Evolutionary conservation across 2,888 invertebrate genomes (phyloP).

Genomic region (Drosophila maculinotata): DNA sequence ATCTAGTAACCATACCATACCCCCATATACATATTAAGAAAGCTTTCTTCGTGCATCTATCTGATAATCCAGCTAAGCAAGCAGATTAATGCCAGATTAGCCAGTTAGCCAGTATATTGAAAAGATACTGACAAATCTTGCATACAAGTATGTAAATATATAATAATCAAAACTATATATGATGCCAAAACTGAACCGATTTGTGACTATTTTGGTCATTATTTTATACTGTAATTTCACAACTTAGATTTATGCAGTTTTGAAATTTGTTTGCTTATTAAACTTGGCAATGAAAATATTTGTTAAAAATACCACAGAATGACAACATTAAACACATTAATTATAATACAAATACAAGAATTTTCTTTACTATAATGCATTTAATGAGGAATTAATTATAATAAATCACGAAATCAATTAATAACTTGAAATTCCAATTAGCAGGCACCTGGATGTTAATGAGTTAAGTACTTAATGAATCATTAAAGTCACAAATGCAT

Average conservation of each 20-base stretch:
- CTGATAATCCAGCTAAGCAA: slow-evolving; percentile 6
- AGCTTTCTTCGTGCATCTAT: slow-evolving; percentile 14
- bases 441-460: slow-evolving; percentile 33
- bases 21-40: slow-evolving; percentile 16
- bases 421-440: slow-evolving; percentile 23
- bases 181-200: no score
- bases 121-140: neutral
- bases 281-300: neutral
- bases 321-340: slow-evolving; percentile 2
- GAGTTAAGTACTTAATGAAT: slow-evolving; percentile 44
- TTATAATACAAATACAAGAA: neutral
- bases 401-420: slow-evolving; percentile 31
- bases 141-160: neutral
- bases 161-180: no score
- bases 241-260: no score
- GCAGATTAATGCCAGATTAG: slow-evolving; percentile 7
- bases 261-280: no score
- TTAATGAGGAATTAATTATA: slow-evolving; percentile 12
- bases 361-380: neutral
- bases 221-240: no score
- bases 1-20: slow-evolving; percentile 17
- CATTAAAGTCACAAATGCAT: slow-evolving; percentile 25
- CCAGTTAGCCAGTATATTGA: neutral
- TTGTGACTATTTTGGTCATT: no score
- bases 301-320: neutral